A percentile compares a stretch with the other conserved stretches of the same genome.
Conservation (phyloP, 2,797 vertebrate genomes). For the Oreonectes daqikongensis region DNA sequence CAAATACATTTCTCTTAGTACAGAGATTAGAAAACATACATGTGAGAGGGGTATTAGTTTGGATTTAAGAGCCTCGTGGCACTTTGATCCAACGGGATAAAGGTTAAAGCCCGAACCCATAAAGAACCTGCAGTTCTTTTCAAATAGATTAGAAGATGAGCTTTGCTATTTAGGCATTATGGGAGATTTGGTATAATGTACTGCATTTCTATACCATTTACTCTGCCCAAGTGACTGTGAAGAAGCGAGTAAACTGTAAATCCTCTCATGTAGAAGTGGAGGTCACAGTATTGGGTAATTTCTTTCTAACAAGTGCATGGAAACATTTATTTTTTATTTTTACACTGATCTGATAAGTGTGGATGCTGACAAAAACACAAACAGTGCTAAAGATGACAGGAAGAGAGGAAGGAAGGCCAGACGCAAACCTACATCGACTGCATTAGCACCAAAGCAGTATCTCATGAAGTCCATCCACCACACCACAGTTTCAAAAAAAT, state of each 20-base stretch:
- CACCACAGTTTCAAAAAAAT: not conserved
- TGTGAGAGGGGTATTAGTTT: slow-evolving; percentile 37
- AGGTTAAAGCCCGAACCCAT: slow-evolving; percentile 37
- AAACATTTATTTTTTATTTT: not conserved
- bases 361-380: not conserved
- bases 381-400: not conserved
- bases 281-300: not conserved
- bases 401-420: not conserved
- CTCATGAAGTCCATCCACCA: no score
- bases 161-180: slow-evolving; percentile 37
- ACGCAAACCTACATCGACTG: not conserved
- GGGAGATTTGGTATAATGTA: slow-evolving; percentile 34
- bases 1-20: not conserved
- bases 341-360: not conserved
- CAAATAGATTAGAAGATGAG: slow-evolving; percentile 52
- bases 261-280: slow-evolving; percentile 11
- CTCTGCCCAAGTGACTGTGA: slow-evolving; percentile 18
- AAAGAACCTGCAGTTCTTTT: slow-evolving; percentile 45
- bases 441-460: not conserved
- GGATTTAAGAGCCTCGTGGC: slow-evolving; percentile 31
- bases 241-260: slow-evolving; percentile 32
- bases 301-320: not conserved
- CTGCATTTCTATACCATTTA: slow-evolving; percentile 24
- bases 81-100: slow-evolving; percentile 50
- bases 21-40: slow-evolving; percentile 50